Percentiles rank a stretch among this genome's conserved stretches.
phyloP scores from a whole-genome alignment of 2,113 vertebrate species.

The Rhinopomastus cyanomelas region DNA sequence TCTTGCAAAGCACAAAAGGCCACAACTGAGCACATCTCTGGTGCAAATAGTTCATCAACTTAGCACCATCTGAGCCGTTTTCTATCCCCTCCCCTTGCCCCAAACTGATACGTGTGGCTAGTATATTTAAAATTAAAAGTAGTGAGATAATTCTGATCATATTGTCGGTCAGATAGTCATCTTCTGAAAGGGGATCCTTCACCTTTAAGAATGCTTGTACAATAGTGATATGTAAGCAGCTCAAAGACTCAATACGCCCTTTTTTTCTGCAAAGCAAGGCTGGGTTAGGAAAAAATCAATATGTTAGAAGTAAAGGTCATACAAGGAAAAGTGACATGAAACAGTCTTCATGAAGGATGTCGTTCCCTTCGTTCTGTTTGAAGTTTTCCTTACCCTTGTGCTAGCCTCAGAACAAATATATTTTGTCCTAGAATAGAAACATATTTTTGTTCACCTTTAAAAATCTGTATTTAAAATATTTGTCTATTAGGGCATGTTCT shows the following conservation, averaged over 20 bases:
- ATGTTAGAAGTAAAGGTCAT: conserved; percentile 83
- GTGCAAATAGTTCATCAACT: conserved; percentile 43
- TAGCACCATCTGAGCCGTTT: background rate
- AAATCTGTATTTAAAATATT: conserved; percentile 79
- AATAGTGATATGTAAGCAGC: conserved; percentile 80
- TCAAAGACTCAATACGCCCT: conserved; percentile 80
- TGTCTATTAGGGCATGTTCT: conserved; percentile 65
- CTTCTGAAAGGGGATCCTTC: conserved; percentile 76
- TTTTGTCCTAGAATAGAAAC: conserved; percentile 70
- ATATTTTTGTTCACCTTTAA: conserved; percentile 55
- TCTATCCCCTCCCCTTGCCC: conserved; percentile 37
- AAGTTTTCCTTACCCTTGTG: conserved; percentile 77
- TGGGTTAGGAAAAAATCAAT: conserved; percentile 83
- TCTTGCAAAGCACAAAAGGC: background rate
- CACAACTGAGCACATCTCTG: conserved; percentile 24
- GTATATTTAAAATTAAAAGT: conserved; percentile 73
- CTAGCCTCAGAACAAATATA: conserved; percentile 67
- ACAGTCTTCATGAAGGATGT: conserved; percentile 80
- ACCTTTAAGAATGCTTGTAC: conserved; percentile 77
- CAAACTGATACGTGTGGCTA: conserved; percentile 46
- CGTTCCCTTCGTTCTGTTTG: conserved; percentile 79
- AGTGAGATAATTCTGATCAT: conserved; percentile 76
- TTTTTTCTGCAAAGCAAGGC: conserved; percentile 83
- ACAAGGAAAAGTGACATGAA: conserved; percentile 81
- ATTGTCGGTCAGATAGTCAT: conserved; percentile 74